These are phyloP conservation scores for Tichodroma muraria DNA, from an alignment of 2,113 vertebrate genomes.

Conservation along the genomic window DNA sequence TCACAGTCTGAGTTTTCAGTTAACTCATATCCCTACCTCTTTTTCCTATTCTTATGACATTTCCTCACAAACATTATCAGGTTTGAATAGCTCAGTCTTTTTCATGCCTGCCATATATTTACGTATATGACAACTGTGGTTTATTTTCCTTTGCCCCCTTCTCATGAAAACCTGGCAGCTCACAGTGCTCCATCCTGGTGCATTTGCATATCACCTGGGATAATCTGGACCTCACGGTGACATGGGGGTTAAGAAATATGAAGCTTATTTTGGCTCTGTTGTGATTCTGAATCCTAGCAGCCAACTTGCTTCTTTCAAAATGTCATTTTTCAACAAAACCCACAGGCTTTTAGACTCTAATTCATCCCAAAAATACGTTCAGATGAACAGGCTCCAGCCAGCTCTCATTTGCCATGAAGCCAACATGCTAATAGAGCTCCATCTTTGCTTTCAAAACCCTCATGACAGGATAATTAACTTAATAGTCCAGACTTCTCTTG, in stretches of 20 bases:
- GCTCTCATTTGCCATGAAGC: slow-evolving; percentile 6
- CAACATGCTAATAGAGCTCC: slow-evolving; percentile 10
- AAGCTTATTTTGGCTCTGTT: slow-evolving; percentile 33
- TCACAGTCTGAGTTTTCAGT: slow-evolving; percentile 2
- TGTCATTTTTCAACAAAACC: slow-evolving; percentile 30
- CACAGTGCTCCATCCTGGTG: neutral
- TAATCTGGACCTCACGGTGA: neutral
- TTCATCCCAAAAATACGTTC: slow-evolving; percentile 37
- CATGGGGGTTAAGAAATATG: slow-evolving; percentile 7
- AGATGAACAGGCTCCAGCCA: slow-evolving; percentile 36
- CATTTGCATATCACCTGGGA: neutral
- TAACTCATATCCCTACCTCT: neutral
- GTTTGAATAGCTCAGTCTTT: neutral
- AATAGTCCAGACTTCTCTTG: slow-evolving; percentile 14
- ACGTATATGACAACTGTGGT: neutral
- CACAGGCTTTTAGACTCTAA: slow-evolving; percentile 9
- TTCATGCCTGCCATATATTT: neutral
- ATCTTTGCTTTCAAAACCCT: slow-evolving; percentile 28
- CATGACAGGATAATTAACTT: slow-evolving; percentile 30
- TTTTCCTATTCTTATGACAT: neutral
- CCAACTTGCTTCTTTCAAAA: slow-evolving; percentile 27
- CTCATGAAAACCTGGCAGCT: neutral
- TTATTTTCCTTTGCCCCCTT: neutral
- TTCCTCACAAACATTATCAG: neutral
- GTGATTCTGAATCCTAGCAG: neutral